These are phyloP conservation scores for Seriola aureovittata DNA, from an alignment of 2,113 vertebrate species.

Conservation along the genomic window DNA sequence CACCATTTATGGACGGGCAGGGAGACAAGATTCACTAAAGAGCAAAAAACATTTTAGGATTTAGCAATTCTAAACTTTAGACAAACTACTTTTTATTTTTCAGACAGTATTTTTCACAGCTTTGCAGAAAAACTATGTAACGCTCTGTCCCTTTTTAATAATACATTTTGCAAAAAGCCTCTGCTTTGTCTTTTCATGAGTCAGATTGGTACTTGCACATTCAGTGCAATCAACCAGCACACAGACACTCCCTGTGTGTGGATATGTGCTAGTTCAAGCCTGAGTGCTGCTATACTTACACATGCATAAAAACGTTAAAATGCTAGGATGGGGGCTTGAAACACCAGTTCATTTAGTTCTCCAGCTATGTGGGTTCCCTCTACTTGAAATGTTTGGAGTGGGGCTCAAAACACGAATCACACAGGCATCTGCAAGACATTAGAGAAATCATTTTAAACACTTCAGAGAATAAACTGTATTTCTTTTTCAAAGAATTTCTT, in stretches of 20 bases:
- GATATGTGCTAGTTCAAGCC: not conserved
- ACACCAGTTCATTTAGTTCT: constrained; percentile 11
- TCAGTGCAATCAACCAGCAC: not conserved
- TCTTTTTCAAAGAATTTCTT: not conserved
- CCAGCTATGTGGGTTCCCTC: not conserved
- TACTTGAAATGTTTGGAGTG: not conserved
- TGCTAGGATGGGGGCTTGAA: not conserved
- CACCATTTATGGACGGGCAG: constrained; percentile 31
- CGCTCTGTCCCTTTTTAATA: not conserved
- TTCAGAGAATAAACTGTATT: not conserved
- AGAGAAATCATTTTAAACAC: not conserved
- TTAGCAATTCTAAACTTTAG: not conserved
- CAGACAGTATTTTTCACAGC: not conserved
- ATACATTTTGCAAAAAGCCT: too few relatives aligned
- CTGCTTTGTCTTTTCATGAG: not conserved
- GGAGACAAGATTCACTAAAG: constrained; percentile 24
- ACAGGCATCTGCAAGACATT: constrained; percentile 26
- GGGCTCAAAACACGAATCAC: not conserved
- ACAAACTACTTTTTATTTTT: not conserved
- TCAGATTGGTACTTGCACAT: not conserved
- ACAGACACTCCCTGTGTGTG: not conserved
- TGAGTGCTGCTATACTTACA: not conserved
- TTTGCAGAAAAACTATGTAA: not conserved
- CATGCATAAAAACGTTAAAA: not conserved
- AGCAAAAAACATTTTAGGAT: not conserved